Conservation (phyloP, 1,140 invertebrate genomes). For the Phymastichus coffea region DNA sequence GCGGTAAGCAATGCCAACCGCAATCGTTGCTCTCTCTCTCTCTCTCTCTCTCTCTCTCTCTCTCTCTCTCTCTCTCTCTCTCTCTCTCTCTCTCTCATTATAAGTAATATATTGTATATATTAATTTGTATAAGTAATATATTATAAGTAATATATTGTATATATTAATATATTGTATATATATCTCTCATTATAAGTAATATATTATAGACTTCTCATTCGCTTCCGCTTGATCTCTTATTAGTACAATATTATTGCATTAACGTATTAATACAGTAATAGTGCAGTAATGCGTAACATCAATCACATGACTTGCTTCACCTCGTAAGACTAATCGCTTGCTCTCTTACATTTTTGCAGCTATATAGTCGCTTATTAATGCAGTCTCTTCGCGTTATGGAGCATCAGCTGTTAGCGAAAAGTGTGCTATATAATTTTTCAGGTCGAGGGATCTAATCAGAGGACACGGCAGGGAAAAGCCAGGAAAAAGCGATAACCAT, state of each 20-base stretch:
- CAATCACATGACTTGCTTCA: constrained; percentile 4
- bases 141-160: no score
- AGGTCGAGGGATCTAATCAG: not conserved
- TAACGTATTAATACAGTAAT: constrained; percentile 32
- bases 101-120: constrained; percentile 37
- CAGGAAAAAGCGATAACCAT: not conserved
- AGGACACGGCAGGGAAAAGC: not conserved
- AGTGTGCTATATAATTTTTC: constrained; percentile 48
- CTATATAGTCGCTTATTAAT: not conserved
- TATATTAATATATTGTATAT: no score
- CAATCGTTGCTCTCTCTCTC: not conserved
- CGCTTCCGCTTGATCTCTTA: no score
- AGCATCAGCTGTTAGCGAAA: constrained; percentile 51
- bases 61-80: no score
- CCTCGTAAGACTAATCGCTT: not conserved
- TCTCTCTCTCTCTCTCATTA: no score
- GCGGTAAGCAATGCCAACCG: not conserved
- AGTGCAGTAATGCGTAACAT: not conserved
- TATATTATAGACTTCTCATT: no score
- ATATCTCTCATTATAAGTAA: no score
- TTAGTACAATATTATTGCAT: constrained; percentile 58
- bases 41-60: no score
- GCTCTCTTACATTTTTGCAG: not conserved
- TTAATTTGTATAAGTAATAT: no score
- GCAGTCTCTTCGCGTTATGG: constrained; percentile 29